Evolutionary conservation across 2,888 invertebrate species (phyloP), one percentile per base, ranked within the genome.

Genomic region (Clanis bilineata): DNA sequence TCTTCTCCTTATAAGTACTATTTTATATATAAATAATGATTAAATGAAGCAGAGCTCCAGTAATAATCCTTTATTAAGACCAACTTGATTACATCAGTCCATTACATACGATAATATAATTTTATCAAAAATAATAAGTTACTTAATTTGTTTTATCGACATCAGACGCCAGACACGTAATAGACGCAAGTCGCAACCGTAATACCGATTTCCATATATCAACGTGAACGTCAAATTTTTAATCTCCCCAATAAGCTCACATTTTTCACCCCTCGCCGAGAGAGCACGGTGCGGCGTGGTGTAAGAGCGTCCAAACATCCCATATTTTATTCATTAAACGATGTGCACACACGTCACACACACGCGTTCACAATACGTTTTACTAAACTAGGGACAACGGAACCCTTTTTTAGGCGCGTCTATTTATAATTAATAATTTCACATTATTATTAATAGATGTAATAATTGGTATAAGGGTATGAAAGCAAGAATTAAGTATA

Each of bases 321-420:
- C 82, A 87, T 88, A 85, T 83, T 87, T 87, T 83, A 88, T 87
- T 85, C 77, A 87, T 83, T 81, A 82, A 82, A 74, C 76, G 77
- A 71, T 77, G 76, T 71, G 76, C 77, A 82, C 78, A 79, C 80
- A 75, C 74, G 70, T 72, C 71, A 75, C 77, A 82, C 78, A 79
- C 80, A 75, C 74, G 70, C 72, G 71, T 68, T 72, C 68, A 76
- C 72, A 67, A 72, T 72, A 79, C 78, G 78, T 74, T 76, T 80
- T 72, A 74, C 64, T 60, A 71, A 76, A 80, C 79, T 73, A 69
- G 79, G 75, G 76, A 75, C 74, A 75, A 71, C 67, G 68, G 68
- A 71, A 71, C 74, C 79, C 74, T 73, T 80, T 79, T 79, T 57
- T 60, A 60, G 51, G 7, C 36, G 1, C 38, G n/a, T 21, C 43